Evolutionary conservation across 2,113 vertebrate genomes (phyloP).

Genomic region (Spea bombifrons): DNA sequence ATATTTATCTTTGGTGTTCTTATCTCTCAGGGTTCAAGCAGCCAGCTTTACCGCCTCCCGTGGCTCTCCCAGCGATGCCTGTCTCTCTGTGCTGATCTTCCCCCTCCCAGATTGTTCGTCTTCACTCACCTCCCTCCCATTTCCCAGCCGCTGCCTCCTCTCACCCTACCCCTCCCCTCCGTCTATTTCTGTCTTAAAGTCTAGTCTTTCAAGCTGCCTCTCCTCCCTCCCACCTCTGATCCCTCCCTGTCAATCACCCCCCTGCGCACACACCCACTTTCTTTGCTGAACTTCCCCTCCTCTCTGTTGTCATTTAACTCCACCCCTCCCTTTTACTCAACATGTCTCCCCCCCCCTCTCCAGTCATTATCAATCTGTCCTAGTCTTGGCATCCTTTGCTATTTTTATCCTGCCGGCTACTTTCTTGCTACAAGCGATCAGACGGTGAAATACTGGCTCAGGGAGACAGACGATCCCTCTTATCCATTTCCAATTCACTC

Average conservation of each 20-base stretch:
- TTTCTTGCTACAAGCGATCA: constrained; percentile 29
- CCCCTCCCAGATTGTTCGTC: background rate
- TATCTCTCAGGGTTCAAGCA: background rate
- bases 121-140: constrained; percentile 34
- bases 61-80: constrained; percentile 28
- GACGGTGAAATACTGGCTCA: background rate
- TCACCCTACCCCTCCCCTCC: constrained; percentile 16
- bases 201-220: background rate
- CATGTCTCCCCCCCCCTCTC: background rate
- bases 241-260: constrained; percentile 18
- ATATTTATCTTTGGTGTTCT: background rate
- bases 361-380: constrained; percentile 31
- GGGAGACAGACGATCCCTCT: no score
- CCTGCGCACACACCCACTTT: constrained; percentile 3
- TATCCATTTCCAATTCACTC: no score
- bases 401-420: constrained; percentile 30
- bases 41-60: constrained; percentile 32
- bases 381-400: constrained; percentile 38
- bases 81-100: constrained; percentile 26
- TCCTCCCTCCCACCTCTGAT: constrained; percentile 6
- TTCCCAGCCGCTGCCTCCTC: background rate
- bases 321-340: constrained; percentile 9
- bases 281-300: background rate
- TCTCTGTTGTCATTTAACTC: constrained; percentile 13
- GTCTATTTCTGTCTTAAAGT: background rate